A percentile compares a stretch with the other conserved stretches of the same genome.
Conservation (phyloP, 2,113 vertebrate species). For the Prinia subflava region DNA sequence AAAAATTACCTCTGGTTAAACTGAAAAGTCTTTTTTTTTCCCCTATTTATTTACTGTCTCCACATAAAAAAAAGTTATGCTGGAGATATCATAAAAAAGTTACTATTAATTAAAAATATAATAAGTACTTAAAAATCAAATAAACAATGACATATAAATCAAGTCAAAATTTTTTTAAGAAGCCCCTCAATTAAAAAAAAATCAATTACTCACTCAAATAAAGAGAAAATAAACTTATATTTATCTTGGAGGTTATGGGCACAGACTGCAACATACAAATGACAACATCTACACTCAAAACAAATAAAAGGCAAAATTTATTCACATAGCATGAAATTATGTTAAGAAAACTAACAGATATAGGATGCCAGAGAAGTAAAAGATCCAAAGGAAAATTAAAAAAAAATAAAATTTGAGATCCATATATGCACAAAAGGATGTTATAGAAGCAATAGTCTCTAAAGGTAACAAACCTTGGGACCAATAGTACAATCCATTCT, state of each 20-base stretch:
- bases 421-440: neutral
- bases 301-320: constrained; percentile 16
- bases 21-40: neutral
- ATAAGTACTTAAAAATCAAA: neutral
- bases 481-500: neutral
- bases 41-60: neutral
- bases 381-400: neutral
- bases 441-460: neutral
- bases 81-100: neutral
- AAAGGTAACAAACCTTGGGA: neutral
- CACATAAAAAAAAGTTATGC: neutral
- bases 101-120: neutral
- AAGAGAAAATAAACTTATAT: neutral
- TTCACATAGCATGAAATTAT: neutral
- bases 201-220: neutral
- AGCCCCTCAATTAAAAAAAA: neutral
- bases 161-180: neutral
- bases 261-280: constrained; percentile 40
- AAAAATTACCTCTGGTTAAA: neutral
- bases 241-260: neutral
- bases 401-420: neutral
- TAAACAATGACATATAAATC: neutral
- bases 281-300: constrained; percentile 39
- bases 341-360: neutral
- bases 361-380: neutral